phyloP scores from a whole-genome alignment of 1,140 invertebrate species.

The Drosophila nigromelanica region DNA sequence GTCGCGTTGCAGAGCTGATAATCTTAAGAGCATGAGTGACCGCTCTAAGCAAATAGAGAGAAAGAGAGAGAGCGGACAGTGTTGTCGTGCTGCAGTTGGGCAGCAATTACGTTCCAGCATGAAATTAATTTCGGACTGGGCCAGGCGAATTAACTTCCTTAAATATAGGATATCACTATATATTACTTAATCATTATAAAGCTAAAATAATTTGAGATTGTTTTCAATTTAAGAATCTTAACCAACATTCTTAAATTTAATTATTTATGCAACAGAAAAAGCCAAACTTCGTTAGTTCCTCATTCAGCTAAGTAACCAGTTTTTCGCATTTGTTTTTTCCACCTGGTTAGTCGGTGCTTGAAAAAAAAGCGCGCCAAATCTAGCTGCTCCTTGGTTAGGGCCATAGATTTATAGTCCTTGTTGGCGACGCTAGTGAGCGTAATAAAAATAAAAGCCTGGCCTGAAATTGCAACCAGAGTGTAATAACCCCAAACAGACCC shows the following conservation, averaged over 20 bases:
- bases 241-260: too few relatives aligned
- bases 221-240: background rate
- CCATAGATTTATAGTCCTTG: conserved; percentile 34
- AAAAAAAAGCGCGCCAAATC: conserved; percentile 27
- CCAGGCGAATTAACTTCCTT: too few relatives aligned
- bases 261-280: too few relatives aligned
- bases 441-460: conserved; percentile 8
- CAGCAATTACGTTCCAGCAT: conserved; percentile 41
- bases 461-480: conserved; percentile 43
- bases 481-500: conserved; percentile 65
- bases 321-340: background rate
- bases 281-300: too few relatives aligned
- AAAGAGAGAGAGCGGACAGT: conserved; percentile 46
- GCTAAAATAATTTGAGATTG: background rate
- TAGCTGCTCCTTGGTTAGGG: background rate
- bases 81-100: conserved; percentile 69
- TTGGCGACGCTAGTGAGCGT: background rate
- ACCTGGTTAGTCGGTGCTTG: background rate
- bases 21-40: conserved; percentile 23
- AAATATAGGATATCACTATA: too few relatives aligned
- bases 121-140: conserved; percentile 41
- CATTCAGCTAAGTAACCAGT: background rate
- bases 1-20: background rate
- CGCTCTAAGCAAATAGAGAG: background rate
- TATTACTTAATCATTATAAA: too few relatives aligned